Conservation (phyloP, 2,888 invertebrate species). For the Torymus auratus region DNA sequence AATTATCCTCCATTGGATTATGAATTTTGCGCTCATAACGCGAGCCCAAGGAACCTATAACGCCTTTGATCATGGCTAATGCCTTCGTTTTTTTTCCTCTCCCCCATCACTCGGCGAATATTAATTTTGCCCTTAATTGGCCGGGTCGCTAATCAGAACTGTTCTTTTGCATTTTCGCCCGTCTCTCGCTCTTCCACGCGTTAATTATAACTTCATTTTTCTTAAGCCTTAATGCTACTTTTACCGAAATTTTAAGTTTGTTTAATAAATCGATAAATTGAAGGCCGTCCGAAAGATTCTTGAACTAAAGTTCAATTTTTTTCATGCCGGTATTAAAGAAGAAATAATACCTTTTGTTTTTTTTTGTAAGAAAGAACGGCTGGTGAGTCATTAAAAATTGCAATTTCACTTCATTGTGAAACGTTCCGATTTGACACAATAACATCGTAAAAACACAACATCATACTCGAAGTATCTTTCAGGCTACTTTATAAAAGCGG, state of each 20-base stretch:
- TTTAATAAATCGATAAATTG: no score
- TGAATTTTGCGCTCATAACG: slow-evolving; percentile 30
- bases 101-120: slow-evolving; percentile 5
- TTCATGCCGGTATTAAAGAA: no score
- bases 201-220: background rate
- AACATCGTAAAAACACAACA: slow-evolving; percentile 2
- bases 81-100: slow-evolving; percentile 10
- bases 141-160: slow-evolving; percentile 11
- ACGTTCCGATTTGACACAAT: background rate
- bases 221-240: background rate
- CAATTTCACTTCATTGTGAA: no score
- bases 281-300: no score
- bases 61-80: slow-evolving; percentile 38
- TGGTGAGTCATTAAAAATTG: no score
- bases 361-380: no score
- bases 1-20: slow-evolving; percentile 33
- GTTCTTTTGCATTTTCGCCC: background rate
- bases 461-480: no score
- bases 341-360: no score
- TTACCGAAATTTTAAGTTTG: no score
- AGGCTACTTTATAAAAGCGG: no score
- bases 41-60: slow-evolving; percentile 12
- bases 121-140: slow-evolving; percentile 25
- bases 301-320: no score
- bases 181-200: background rate